Base-by-base conservation (phyloP, 2,113 vertebrate species). In the Amphiprion ocellaris region DNA sequence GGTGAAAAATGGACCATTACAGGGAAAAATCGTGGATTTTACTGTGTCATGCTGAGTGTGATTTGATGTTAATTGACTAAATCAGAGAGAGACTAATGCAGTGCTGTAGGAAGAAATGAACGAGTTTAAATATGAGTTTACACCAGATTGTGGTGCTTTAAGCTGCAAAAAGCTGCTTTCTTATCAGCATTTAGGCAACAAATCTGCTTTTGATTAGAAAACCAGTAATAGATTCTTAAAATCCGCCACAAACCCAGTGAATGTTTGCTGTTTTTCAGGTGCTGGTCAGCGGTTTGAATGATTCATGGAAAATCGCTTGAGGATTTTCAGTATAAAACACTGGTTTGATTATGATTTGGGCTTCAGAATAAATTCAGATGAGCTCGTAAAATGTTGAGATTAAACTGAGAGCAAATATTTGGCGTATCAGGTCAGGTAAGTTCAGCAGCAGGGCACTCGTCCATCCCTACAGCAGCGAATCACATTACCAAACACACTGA, bases 401-500 rank as follows among this genome's bases (percentile, higher is more conserved):
- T 33, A 54, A 67, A 44, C 14, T 21, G 37, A 52, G 54, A 79
- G 71, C 44, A 68, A 77, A 59, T 61, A 73, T 80, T 79, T 64
- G 44, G 49, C 56, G 52, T 62, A 21, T 65, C 56, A 79, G 70
- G 68, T 85, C 76, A 68, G 75, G 80, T 41, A 4, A 71, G 88
- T 91, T 92, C 89, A 91, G 85, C 67, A 37, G 63, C 74, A 67
- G 90, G 88, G 77, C 86, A 82, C 66, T 37, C 55, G 79, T 77
- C 81, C 78, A 71, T 79, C 75, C 79, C 30, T 66, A 74, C 83
- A 80, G 80, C 82, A 60, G 64, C 50, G 77, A 93, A 92, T 93
- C 91, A 69, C 70, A 92, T 93, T 92, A 94, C 81, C 84, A 90
- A 90, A 89, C 87, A 83, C 23, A 74, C 87, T 86, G 88, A 89